phyloP scores from a whole-genome alignment of 1,140 invertebrate genomes.

The Whitmania pigra region DNA sequence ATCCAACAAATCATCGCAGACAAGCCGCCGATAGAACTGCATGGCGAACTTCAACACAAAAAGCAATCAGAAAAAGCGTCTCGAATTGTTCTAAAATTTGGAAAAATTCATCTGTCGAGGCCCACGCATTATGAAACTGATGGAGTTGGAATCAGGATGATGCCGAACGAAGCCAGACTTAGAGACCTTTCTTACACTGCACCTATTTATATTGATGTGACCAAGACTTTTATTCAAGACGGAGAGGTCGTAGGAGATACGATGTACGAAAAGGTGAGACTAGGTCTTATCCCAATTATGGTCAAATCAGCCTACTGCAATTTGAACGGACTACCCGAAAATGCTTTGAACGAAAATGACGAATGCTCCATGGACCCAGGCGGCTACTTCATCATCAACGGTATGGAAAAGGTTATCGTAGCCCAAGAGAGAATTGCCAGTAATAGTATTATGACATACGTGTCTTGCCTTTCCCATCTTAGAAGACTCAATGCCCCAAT shows the following conservation, averaged over 20 bases:
- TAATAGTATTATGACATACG: slow-evolving; percentile 97
- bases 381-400: slow-evolving; percentile 44
- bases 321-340: slow-evolving; percentile 79
- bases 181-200: slow-evolving; percentile 56
- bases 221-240: slow-evolving; percentile 80
- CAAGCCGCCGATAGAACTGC: slow-evolving; percentile 90
- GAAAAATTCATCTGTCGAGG: slow-evolving; percentile 95
- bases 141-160: slow-evolving; percentile 92
- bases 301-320: slow-evolving; percentile 89
- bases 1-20: slow-evolving; percentile 97
- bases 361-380: slow-evolving; percentile 94
- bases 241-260: slow-evolving; percentile 81
- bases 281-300: slow-evolving; percentile 94
- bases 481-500: slow-evolving; percentile 93
- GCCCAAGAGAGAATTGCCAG: slow-evolving; percentile 99
- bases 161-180: slow-evolving; percentile 91
- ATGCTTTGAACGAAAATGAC: slow-evolving; percentile 94
- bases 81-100: slow-evolving; percentile 71
- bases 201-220: slow-evolving; percentile 94
- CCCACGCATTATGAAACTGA: slow-evolving; percentile 99
- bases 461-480: slow-evolving; percentile 91
- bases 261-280: slow-evolving; percentile 81
- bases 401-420: slow-evolving; percentile 61
- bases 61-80: slow-evolving; percentile 66
- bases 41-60: slow-evolving; percentile 90